These are phyloP conservation scores for Furcula furcula DNA, from an alignment of 2,888 invertebrate genomes.

Conservation along the genomic window DNA sequence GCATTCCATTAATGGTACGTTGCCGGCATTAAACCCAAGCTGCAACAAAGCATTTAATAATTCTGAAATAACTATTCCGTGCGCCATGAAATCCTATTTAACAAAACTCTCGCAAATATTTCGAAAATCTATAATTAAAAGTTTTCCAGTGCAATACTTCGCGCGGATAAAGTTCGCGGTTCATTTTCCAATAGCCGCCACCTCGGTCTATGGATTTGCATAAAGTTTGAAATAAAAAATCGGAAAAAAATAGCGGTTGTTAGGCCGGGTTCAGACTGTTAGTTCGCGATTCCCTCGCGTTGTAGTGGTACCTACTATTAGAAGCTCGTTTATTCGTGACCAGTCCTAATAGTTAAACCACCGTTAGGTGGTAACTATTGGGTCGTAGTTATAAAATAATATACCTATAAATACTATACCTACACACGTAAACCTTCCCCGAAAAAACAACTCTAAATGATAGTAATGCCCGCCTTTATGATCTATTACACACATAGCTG, in stretches of 20 bases:
- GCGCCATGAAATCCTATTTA: slow-evolving; percentile 6
- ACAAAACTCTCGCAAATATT: slow-evolving; percentile 12
- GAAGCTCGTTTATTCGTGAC: background rate
- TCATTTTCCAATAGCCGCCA: slow-evolving; percentile 7
- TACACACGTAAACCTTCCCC: too few species aligned
- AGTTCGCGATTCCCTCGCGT: background rate
- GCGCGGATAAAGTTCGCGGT: slow-evolving; percentile 21
- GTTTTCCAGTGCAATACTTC: slow-evolving; percentile 28
- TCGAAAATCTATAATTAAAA: slow-evolving; percentile 41
- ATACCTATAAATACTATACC: too few species aligned
- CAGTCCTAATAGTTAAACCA: background rate
- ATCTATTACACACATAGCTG: too few species aligned
- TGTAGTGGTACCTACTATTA: background rate
- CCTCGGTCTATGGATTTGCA: slow-evolving; percentile 1
- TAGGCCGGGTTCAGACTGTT: background rate
- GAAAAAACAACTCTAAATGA: too few species aligned
- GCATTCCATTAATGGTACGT: background rate
- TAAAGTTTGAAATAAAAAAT: background rate
- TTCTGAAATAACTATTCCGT: slow-evolving; percentile 3
- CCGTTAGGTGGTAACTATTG: too few species aligned
- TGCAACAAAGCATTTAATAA: background rate
- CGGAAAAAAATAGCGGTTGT: background rate
- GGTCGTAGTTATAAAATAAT: too few species aligned
- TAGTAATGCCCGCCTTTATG: too few species aligned
- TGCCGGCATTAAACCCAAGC: background rate